Base-by-base conservation (phyloP, 2,888 invertebrate genomes). In the Andricus quercusramuli region DNA sequence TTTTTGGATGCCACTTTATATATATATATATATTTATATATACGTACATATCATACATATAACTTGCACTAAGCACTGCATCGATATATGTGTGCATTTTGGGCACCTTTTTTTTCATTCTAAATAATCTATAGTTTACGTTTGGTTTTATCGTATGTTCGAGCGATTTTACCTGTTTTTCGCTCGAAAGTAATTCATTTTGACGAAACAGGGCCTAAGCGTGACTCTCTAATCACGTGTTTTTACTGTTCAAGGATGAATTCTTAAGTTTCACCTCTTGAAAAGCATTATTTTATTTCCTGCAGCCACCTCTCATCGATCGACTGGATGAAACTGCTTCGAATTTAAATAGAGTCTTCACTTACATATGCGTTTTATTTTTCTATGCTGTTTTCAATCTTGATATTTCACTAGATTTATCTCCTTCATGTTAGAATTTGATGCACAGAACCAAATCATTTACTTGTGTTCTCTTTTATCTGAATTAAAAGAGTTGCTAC, bases 31-130 rank as follows among this genome's bases (percentile, higher is more conserved):
- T 83, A 78, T 64, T 47, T 84, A 89, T 89, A 92, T 90, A 89
- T 89, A 90, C 88, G 88, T 90, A 90, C 88, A 91, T 91, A 90
- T 90, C 87, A 91, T 91, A 92, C 90, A 90, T 92, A 92, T 91
- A 89, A 91, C 91, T 91, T 92, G 92, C 92, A 92, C 92, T 91
- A 91, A 90, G 92, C 92, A 92, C 92, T 92, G 92, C 92, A 92
- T 92, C 89, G 90, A 91, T 92, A 92, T 92, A 91, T 92, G 91
- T 92, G 90, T 92, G 91, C 92, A 91, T 92, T 92, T 92, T 92
- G 92, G 89, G 92, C 92, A 92, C 90, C 91, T 92, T 91, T 92
- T 90, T 70, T 88, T 92, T 91, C 88, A 91, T 91, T 91, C 90
- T 91, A 88, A 86, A 92, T 90, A 91, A 91, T 88, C 88, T 90